A percentile compares a stretch with the other conserved stretches of the same genome.
Conservation (phyloP, 2,113 vertebrate genomes). For the Platichthys stellatus region DNA sequence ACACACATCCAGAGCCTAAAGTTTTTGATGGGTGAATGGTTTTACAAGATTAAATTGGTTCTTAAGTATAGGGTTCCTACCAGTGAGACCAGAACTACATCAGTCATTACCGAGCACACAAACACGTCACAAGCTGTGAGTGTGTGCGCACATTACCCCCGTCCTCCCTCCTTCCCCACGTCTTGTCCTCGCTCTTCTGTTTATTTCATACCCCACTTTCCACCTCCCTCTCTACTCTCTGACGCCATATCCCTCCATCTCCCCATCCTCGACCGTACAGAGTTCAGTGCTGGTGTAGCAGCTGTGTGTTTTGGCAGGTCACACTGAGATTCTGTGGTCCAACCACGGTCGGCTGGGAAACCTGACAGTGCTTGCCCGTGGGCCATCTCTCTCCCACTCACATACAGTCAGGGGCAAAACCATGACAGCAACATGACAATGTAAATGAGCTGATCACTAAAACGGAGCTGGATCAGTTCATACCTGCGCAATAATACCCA, state of each 20-base stretch:
- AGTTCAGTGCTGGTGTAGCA: slow-evolving; percentile 61
- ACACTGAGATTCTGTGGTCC: slow-evolving; percentile 54
- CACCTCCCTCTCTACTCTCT: slow-evolving; percentile 20
- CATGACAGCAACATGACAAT: not conserved
- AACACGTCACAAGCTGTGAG: slow-evolving; percentile 32
- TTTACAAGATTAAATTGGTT: slow-evolving; percentile 70
- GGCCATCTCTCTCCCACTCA: slow-evolving; percentile 14
- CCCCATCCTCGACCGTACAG: slow-evolving; percentile 38
- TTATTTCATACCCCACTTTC: slow-evolving; percentile 39
- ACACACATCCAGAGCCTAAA: slow-evolving; percentile 34
- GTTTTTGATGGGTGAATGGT: slow-evolving; percentile 57
- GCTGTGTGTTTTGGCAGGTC: slow-evolving; percentile 76
- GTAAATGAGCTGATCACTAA: not conserved
- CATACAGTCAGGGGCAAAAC: slow-evolving; percentile 14
- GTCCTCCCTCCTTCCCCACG: not conserved
- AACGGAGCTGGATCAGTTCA: not conserved
- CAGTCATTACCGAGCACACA: slow-evolving; percentile 58
- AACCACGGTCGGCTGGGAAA: slow-evolving; percentile 56
- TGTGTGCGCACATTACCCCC: slow-evolving; percentile 27
- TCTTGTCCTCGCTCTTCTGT: not conserved
- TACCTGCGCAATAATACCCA: not conserved
- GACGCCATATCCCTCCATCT: slow-evolving; percentile 22
- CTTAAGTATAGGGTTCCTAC: slow-evolving; percentile 68
- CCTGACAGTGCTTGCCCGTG: slow-evolving; percentile 47
- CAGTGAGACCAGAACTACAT: slow-evolving; percentile 62